phyloP scores from a whole-genome alignment of 2,888 invertebrate genomes.

The Synanthedon myopaeformis region DNA sequence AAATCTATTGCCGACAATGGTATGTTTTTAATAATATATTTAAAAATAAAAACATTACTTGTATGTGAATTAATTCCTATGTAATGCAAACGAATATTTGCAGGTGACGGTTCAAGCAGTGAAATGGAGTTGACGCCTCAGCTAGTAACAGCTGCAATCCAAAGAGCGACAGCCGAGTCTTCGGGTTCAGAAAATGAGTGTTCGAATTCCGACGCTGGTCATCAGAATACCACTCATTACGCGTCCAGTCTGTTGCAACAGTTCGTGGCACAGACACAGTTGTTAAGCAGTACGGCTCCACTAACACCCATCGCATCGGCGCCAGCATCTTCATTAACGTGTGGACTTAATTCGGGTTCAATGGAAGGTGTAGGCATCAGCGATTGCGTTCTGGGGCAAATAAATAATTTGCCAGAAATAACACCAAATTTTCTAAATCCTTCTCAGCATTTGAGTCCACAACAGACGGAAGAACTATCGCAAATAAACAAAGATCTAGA shows the following conservation, averaged over 20 bases:
- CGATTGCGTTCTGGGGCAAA: constrained; percentile 54
- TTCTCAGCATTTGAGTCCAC: constrained; percentile 56
- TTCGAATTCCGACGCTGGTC: constrained; percentile 63
- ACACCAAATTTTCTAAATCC: constrained; percentile 42
- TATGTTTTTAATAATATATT: constrained; percentile 16
- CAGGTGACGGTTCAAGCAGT: constrained; percentile 75
- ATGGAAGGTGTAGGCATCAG: constrained; percentile 47
- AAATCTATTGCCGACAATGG: constrained; percentile 65
- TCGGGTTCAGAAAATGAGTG: constrained; percentile 80
- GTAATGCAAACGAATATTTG: constrained; percentile 10
- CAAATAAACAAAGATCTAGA: constrained; percentile 64
- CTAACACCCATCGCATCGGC: constrained; percentile 35
- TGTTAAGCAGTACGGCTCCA: constrained; percentile 67
- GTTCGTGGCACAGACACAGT: constrained; percentile 83
- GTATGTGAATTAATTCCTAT: not conserved
- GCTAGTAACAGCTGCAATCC: constrained; percentile 81
- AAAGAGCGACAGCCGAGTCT: constrained; percentile 76
- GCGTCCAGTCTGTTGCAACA: constrained; percentile 82
- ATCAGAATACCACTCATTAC: constrained; percentile 72
- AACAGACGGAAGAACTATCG: constrained; percentile 59
- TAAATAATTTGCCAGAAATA: constrained; percentile 47
- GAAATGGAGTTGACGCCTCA: constrained; percentile 82
- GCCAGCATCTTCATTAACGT: constrained; percentile 28
- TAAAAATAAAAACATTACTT: not conserved
- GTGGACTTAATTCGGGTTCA: constrained; percentile 30